Evolutionary conservation across 2,888 invertebrate genomes (phyloP), one percentile per base, ranked within the genome.

Genomic region (Cheilosia soror): DNA sequence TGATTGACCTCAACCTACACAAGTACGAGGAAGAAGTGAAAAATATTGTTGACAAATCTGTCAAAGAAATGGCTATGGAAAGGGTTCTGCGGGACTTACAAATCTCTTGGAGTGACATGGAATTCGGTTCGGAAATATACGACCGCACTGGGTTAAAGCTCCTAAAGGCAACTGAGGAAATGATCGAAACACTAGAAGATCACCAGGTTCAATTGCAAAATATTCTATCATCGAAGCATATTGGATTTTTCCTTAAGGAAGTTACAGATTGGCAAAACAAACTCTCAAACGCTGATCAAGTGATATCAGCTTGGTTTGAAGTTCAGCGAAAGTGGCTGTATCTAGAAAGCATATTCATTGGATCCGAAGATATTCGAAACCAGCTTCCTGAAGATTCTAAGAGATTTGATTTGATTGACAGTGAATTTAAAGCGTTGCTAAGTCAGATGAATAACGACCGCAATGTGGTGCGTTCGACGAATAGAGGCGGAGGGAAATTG

Each of bases 51-150:
- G 98, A 98, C 90, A 98, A 98, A 92, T 97, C 98, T 0, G 97
- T 98, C 0, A 98, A 98, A 91, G 99, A 98, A 93, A 96, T 96
- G 94, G 96, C 95, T n/a, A 98, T 98, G 98, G 98, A 98, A 90
- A 98, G 98, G 92, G 95, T 96, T 0, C 93, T 99, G 7, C 96
- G 95, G 88, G 98, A 98, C 91, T 93, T 99, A 89, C 95, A 96
- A 81, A 93, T 93, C 4, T 96, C 95, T 0, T 98, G 98, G 98
- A 93, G 95, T 0, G 92, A 92, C 3, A 95, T 97, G 95, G 96
- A 97, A 90, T 98, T 98, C 88, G 95, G 95, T 51, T 95, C 95
- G 77, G 95, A 96, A 66, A 89, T 93, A 7, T 98, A 98, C 89
- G 96, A 97, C n/a, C 94, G 98, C 87, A 97, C 98, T 0, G 95